These are phyloP conservation scores for Fulica atra DNA, from an alignment of 2,113 vertebrate species.

Conservation along the genomic window DNA sequence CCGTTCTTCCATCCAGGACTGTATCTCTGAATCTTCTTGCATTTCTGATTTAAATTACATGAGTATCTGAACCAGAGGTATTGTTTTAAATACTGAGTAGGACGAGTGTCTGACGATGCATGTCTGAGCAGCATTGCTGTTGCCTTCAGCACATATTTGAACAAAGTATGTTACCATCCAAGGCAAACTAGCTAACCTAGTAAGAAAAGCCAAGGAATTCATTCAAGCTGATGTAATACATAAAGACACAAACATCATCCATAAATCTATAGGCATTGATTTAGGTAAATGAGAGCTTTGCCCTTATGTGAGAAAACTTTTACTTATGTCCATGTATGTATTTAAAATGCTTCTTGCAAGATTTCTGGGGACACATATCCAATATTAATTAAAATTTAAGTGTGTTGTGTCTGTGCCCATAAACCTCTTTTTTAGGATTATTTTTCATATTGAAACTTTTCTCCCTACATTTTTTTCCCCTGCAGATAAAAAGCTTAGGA, in stretches of 20 bases:
- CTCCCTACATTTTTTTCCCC: background rate
- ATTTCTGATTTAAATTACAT: background rate
- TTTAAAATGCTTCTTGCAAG: background rate
- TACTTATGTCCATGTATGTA: background rate
- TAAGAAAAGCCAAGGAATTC: slow-evolving; percentile 32
- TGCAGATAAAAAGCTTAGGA: background rate
- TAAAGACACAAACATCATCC: slow-evolving; percentile 68
- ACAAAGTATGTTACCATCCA: background rate
- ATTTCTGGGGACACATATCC: background rate
- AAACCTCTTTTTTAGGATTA: background rate
- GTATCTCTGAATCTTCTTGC: background rate
- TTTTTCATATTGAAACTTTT: background rate
- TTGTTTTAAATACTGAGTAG: background rate
- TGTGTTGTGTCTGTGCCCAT: background rate
- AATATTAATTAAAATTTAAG: slow-evolving; percentile 58
- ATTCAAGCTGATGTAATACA: slow-evolving; percentile 39
- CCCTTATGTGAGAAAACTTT: slow-evolving; percentile 20
- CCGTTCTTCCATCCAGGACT: background rate
- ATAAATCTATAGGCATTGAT: slow-evolving; percentile 73
- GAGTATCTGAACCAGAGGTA: background rate
- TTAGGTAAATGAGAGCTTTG: slow-evolving; percentile 68
- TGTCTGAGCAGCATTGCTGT: slow-evolving; percentile 26
- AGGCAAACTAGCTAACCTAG: slow-evolving; percentile 30
- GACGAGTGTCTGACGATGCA: background rate
- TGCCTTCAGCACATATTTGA: slow-evolving; percentile 16